Base-by-base conservation (phyloP, 2,113 vertebrate species). In the Caranx ignobilis region DNA sequence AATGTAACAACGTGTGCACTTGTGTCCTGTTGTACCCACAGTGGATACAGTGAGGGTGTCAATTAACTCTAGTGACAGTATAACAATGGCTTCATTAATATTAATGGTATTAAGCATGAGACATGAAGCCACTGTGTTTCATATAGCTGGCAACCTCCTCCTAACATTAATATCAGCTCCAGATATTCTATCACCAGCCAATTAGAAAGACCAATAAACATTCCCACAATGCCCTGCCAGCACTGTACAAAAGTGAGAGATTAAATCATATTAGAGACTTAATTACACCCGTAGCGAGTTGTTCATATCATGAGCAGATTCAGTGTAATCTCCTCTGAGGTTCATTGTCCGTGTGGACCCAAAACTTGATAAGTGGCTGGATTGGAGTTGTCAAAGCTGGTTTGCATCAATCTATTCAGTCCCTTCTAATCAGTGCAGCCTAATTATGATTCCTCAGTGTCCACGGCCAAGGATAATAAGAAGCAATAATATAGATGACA, bases 141-240 rank as follows among this genome's bases (percentile, higher is more conserved):
- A 84, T 35, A 34, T 77, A 69, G 71, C 65, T 75, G 77, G 75
- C 77, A 67, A 74, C 73, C 57, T 78, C 73, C 57, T 78, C 52
- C 35, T 16, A 16, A 39, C 34, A 35, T 79, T 75, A 80, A 83
- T 71, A 79, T 76, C 61, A 34, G 32, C 12, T 57, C 16, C 68
- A 69, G 39, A 82, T 83, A 79, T 41, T 75, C 43, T 54, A 79
- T 87, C 76, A 67, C 11, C 77, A 79, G 68, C 69, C 83, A 81
- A 90, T 90, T 91, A 88, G 7, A 84, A 66, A 66, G 54, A 79
- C 75, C 83, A 90, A 90, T 86, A 61, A 88, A 80, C 56, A 78
- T 71, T 65, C 50, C 60, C 43, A 82, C 74, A 83, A 85, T 65
- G 37, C 41, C 37, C 26, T 39, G 63, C 63, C 47, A 50, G 34